phyloP scores from a whole-genome alignment of 2,797 vertebrate species.

The Pipistrellus nathusii region DNA sequence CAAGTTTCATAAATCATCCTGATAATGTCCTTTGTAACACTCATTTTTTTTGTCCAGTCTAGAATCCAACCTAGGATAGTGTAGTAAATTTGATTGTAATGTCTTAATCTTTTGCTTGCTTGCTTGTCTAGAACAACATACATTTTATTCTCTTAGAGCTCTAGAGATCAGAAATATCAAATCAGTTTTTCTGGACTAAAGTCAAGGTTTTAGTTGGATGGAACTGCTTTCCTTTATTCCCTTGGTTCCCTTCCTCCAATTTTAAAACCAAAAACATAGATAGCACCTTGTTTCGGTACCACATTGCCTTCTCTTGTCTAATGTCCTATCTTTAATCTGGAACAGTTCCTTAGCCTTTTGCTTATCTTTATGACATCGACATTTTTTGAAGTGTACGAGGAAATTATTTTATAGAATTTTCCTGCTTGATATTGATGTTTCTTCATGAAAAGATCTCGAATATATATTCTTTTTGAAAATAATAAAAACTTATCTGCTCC shows the following conservation, averaged over 20 bases:
- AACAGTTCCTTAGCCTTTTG: background rate
- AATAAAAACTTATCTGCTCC: background rate
- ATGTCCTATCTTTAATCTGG: constrained; percentile 51
- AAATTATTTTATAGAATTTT: constrained; percentile 36
- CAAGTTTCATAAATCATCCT: constrained; percentile 7
- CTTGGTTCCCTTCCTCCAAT: background rate
- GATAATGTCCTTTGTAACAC: background rate
- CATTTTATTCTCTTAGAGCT: background rate
- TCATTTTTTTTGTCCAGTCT: constrained; percentile 27
- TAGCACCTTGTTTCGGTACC: background rate
- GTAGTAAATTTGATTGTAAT: background rate
- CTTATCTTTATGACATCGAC: background rate
- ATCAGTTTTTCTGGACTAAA: background rate
- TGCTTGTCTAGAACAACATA: background rate
- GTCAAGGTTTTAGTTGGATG: background rate
- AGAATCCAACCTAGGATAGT: background rate
- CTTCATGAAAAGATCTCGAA: background rate
- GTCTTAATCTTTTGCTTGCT: constrained; percentile 24
- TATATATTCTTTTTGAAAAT: background rate
- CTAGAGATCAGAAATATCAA: background rate
- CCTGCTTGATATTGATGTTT: background rate
- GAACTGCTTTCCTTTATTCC: background rate
- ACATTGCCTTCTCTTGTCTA: background rate
- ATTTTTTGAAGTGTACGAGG: constrained; percentile 15
- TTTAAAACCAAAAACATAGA: background rate